Percentiles rank a stretch among this genome's conserved stretches.
These are phyloP conservation scores for Epicauta chinensis DNA, from an alignment of 1,140 invertebrate species.

Conservation along the genomic window DNA sequence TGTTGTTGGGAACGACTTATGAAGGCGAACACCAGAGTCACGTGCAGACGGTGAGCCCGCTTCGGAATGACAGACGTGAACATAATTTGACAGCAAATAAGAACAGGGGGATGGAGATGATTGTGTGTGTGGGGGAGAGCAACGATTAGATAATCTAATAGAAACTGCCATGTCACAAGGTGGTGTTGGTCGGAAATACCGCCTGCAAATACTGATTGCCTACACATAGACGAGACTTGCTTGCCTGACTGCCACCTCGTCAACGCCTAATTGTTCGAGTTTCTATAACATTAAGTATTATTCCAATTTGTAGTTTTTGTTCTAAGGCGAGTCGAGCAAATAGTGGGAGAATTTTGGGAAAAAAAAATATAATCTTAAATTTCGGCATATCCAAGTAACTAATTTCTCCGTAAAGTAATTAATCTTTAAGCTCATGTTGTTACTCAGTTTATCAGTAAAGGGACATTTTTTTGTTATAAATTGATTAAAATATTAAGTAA, in stretches of 20 bases:
- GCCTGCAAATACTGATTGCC: conserved; percentile 17
- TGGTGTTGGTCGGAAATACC: conserved; percentile 17
- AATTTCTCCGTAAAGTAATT: no score
- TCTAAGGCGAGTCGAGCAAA: no score
- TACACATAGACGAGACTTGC: background rate
- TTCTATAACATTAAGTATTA: conserved; percentile 11
- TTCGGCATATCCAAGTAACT: no score
- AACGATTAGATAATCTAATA: conserved; percentile 43
- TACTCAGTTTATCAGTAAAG: no score
- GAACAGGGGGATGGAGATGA: conserved; percentile 38
- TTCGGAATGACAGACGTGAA: conserved; percentile 40
- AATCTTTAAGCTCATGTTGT: no score
- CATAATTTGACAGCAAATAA: conserved; percentile 43
- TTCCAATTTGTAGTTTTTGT: conserved; percentile 10
- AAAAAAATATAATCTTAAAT: no score
- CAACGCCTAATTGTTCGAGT: conserved; percentile 16
- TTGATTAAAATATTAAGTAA: no score
- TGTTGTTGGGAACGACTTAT: background rate
- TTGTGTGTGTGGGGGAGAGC: conserved; percentile 28
- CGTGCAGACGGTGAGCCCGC: conserved; percentile 33
- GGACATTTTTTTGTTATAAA: no score
- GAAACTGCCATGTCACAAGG: conserved; percentile 36
- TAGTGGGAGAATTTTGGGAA: no score
- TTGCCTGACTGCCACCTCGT: conserved; percentile 8
- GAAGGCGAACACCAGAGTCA: conserved; percentile 21